Evolutionary conservation across 2,797 vertebrate genomes (phyloP), one percentile per base, ranked within the genome.

Genomic region (Ctenopoma kingsleyae): DNA sequence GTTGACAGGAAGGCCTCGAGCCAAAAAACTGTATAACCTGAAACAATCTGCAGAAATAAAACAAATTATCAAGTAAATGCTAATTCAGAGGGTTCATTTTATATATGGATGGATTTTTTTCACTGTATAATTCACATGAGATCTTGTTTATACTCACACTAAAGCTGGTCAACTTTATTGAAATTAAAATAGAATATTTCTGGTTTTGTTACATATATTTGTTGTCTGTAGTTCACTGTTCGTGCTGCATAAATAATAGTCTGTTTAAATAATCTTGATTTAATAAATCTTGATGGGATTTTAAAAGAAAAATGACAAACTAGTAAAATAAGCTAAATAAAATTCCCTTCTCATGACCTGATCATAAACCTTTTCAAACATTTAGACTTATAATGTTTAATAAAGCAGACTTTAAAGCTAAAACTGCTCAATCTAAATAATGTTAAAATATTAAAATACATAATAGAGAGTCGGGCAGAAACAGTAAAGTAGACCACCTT

Each of bases 1-100:
- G 49, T 22, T 65, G 19, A 40, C 44, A 69, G 44, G 23, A 56
- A 75, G 69, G 63, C 64, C 78, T 77, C 8, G 1, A 59, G 3
- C 20, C 25, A 72, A 61, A 56, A 61, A 13, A 59, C 19, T 30
- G 7, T 43, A 53, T 6, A n/a, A 40, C 13, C 13, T 40, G 6
- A 16, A 38, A 43, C 3, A 64, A 19, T 17, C 22, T 49, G 20
- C 6, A 61, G 16, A 47, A 62, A 58, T 27, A 40, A 43, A 43
- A 54, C 9, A 1, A 59, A 69, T 2, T 4, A 3, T 35, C 8
- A 20, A 52, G 32, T 22, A 4, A 1, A 19, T 17, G 8, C 10
- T 41, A 0, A 40, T 61, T 56, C 10, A 7, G 4, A 12, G 27
- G 3, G 6, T 48, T 67, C 22, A 32, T 19, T 55, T 25, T 30